phyloP scores from a whole-genome alignment of 2,797 vertebrate genomes.

The Chloroceryle inda region DNA sequence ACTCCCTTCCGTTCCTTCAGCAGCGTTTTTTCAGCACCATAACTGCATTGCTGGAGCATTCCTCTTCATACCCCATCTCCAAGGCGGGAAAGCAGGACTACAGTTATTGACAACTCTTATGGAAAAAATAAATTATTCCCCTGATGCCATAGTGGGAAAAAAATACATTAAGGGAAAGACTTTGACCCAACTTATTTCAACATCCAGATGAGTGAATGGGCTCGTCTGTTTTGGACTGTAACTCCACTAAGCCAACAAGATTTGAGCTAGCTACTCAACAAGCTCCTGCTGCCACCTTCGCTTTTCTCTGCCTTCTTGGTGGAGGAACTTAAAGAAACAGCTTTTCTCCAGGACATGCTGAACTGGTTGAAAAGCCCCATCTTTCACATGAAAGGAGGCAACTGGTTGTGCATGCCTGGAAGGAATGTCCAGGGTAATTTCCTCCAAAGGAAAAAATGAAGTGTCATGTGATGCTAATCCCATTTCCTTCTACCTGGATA shows the following conservation, averaged over 20 bases:
- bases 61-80: too few relatives aligned
- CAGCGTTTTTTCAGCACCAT: neutral
- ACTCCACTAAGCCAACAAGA: neutral
- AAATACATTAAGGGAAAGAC: neutral
- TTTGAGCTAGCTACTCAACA: neutral
- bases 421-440: neutral
- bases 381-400: neutral
- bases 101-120: neutral
- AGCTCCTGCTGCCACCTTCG: neutral
- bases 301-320: neutral
- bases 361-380: neutral
- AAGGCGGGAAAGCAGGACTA: neutral
- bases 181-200: neutral
- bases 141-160: neutral
- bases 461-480: neutral
- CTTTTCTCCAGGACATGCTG: neutral
- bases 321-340: neutral
- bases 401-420: neutral
- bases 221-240: neutral
- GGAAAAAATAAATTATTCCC: neutral
- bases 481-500: neutral
- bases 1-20: neutral
- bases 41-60: too few relatives aligned
- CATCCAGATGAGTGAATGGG: neutral
- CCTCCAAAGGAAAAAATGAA: neutral